Conservation (phyloP, 2,797 vertebrate genomes). For the Fratercula arctica region DNA sequence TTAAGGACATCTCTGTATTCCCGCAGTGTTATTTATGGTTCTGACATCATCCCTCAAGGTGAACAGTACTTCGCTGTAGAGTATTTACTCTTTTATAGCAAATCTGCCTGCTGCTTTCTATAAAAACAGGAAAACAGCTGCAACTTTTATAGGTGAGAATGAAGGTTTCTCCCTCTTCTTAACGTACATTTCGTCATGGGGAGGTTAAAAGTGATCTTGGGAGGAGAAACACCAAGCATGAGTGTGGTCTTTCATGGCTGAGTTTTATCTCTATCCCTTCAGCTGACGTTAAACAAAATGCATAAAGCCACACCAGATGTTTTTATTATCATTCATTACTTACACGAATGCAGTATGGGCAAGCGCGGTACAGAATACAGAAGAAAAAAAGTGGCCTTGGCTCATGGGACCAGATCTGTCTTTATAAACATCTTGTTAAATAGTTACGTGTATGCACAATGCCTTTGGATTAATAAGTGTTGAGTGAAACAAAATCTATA, state of each 20-base stretch:
- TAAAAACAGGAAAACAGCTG: constrained; percentile 73
- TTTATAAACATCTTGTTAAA: background rate
- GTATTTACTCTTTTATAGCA: constrained; percentile 31
- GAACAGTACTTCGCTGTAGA: constrained; percentile 19
- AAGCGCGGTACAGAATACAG: background rate
- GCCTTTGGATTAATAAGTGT: background rate
- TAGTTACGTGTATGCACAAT: background rate
- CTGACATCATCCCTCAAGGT: constrained; percentile 66
- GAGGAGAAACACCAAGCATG: background rate
- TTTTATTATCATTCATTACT: background rate
- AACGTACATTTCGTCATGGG: background rate
- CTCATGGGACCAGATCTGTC: background rate
- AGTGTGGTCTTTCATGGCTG: constrained; percentile 27
- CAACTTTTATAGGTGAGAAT: constrained; percentile 62
- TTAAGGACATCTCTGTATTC: constrained; percentile 38
- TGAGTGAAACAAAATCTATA: background rate
- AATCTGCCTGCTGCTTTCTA: constrained; percentile 58
- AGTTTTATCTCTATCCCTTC: constrained; percentile 14
- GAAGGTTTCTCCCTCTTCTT: constrained; percentile 32
- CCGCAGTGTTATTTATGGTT: constrained; percentile 40
- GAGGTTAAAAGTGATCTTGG: constrained; percentile 1
- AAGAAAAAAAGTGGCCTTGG: background rate
- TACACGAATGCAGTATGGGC: background rate
- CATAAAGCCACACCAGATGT: constrained; percentile 11
- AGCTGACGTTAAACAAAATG: background rate